Evolutionary conservation across 1,140 invertebrate species (phyloP).

Genomic region (Drepana arcuata): DNA sequence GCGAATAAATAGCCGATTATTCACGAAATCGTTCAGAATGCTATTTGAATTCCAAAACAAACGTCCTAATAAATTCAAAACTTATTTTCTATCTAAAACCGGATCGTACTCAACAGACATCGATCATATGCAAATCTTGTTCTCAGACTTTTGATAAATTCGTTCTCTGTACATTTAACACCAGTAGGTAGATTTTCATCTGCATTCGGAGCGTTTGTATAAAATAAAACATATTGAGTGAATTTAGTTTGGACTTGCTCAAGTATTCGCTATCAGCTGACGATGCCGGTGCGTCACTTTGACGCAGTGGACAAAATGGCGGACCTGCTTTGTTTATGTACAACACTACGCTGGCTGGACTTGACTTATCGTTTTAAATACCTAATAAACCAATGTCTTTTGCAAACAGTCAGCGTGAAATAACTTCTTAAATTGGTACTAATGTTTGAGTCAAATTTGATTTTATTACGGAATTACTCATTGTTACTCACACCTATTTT

Average conservation of each 20-base stretch:
- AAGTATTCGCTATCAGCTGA: conserved; percentile 42
- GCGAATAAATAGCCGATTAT: no score
- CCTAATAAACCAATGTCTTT: no score
- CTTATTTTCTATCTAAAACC: conserved; percentile 17
- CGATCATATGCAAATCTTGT: conserved; percentile 9
- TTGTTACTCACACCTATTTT: conserved; percentile 1
- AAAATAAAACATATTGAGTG: conserved; percentile 3
- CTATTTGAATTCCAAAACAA: conserved; percentile 22
- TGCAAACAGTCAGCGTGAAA: no score
- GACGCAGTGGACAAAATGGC: conserved; percentile 50
- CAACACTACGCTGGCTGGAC: no score
- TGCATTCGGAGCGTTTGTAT: no score
- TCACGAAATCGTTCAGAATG: conserved; percentile 11
- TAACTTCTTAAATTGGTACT: no score
- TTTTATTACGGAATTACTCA: no score
- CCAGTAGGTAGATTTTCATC: no score
- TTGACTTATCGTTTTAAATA: no score
- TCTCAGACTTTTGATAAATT: no score
- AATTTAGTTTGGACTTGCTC: conserved; percentile 1
- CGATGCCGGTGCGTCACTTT: conserved; percentile 37
- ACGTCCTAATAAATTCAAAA: conserved; percentile 14
- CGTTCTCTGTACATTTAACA: no score
- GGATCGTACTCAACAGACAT: conserved; percentile 12
- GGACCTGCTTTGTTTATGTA: conserved; percentile 45
- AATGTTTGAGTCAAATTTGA: no score